These are phyloP conservation scores for Malurus leucopterus DNA, from an alignment of 2,797 vertebrate genomes.

Conservation along the genomic window DNA sequence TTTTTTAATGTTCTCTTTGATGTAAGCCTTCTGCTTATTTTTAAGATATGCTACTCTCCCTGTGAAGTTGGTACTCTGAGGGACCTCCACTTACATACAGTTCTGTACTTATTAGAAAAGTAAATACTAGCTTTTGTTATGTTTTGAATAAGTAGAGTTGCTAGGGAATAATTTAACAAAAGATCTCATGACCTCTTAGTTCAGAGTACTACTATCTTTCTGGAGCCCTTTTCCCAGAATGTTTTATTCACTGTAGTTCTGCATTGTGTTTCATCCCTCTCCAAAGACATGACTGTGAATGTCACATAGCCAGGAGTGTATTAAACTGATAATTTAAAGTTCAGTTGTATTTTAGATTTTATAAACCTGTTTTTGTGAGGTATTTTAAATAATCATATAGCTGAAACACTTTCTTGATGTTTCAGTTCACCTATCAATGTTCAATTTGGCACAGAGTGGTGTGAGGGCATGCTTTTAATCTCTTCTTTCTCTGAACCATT, in stretches of 20 bases:
- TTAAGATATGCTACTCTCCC: not conserved
- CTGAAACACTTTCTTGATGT: not conserved
- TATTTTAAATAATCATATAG: not conserved
- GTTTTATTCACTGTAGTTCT: not conserved
- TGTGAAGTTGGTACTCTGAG: conserved; percentile 4
- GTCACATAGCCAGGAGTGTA: not conserved
- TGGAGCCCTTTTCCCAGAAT: not conserved
- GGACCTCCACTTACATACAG: not conserved
- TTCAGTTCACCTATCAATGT: not conserved
- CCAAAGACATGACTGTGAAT: not conserved
- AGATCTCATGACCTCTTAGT: not conserved
- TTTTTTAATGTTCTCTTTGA: not conserved
- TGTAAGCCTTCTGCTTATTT: conserved; percentile 1
- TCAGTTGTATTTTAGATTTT: not conserved
- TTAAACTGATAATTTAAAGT: not conserved
- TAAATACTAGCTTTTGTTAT: conserved; percentile 20
- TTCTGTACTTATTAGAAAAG: conserved; percentile 5
- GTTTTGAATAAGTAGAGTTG: conserved; percentile 1
- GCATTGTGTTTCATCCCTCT: not conserved
- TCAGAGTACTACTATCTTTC: not conserved
- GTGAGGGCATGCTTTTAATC: not conserved
- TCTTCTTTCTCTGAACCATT: not conserved
- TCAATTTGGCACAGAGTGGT: not conserved
- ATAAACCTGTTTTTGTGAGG: not conserved
- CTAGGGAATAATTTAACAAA: conserved; percentile 23